Evolutionary conservation across 2,113 vertebrate genomes (phyloP).

Genomic region (Podocnemis expansa): DNA sequence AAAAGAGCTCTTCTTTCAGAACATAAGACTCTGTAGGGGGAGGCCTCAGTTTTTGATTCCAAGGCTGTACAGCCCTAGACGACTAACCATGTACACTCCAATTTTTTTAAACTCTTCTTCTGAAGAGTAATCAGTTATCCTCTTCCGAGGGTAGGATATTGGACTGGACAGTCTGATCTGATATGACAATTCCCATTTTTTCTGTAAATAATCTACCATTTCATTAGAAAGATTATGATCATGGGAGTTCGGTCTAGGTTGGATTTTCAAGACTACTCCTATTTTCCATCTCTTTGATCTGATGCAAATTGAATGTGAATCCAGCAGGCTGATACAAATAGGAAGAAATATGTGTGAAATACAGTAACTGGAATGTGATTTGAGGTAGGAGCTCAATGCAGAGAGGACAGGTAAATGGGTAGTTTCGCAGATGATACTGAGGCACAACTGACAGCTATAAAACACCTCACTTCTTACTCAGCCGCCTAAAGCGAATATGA

Average conservation of each 20-base stretch:
- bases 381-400: background rate
- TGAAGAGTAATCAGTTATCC: background rate
- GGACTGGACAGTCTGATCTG: background rate
- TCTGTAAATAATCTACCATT: background rate
- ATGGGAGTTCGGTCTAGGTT: background rate
- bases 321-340: background rate
- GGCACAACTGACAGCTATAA: background rate
- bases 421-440: background rate
- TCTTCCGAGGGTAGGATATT: background rate
- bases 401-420: background rate
- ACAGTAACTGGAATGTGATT: background rate
- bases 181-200: background rate
- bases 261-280: background rate
- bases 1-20: background rate
- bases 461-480: background rate
- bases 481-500: background rate
- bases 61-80: fast-evolving
- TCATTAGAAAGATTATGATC: background rate
- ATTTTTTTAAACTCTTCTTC: fast-evolving
- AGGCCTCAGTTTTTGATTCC: fast-evolving
- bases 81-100: background rate
- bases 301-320: background rate
- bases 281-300: background rate
- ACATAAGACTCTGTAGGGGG: background rate
- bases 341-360: background rate